Conservation (phyloP, 2,888 invertebrate genomes). For the Schrankia costaestrigalis region DNA sequence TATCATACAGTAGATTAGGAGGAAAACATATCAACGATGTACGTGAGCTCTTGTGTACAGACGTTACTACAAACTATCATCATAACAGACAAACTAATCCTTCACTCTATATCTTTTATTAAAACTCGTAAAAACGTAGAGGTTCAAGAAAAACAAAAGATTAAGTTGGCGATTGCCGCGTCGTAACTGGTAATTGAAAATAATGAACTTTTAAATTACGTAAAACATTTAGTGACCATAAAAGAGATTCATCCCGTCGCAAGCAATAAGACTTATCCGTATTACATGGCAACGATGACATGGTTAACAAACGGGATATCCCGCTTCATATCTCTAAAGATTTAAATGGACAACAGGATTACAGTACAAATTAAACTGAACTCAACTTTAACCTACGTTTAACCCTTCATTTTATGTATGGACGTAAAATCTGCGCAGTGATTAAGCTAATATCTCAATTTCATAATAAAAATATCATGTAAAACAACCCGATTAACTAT, state of each 20-base stretch:
- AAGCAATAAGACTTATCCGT: conserved; percentile 23
- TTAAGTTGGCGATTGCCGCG: conserved; percentile 45
- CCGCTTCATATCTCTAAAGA: conserved; percentile 19
- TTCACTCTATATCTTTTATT: no score
- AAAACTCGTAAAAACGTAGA: no score
- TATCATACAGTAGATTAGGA: no score
- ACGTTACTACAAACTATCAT: no score
- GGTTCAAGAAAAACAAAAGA: no score
- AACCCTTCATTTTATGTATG: no score
- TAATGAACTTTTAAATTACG: conserved; percentile 46
- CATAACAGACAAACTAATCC: no score
- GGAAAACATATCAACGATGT: no score
- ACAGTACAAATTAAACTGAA: no score
- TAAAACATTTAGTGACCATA: conserved; percentile 35
- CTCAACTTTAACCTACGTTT: no score
- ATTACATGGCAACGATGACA: conserved; percentile 21
- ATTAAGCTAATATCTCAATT: conserved; percentile 54
- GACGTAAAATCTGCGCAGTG: no score
- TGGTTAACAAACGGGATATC: conserved; percentile 37
- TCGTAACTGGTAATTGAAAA: conserved; percentile 42
- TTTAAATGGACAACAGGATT: conserved; percentile 20
- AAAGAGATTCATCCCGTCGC: conserved; percentile 35
- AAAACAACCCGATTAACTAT: conserved; percentile 60
- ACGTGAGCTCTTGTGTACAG: no score
- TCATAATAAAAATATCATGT: conserved; percentile 57